Evolutionary conservation across 35 echinoderm and acorn worm genomes (phyloP).

Genomic region (Anneissia japonica): DNA sequence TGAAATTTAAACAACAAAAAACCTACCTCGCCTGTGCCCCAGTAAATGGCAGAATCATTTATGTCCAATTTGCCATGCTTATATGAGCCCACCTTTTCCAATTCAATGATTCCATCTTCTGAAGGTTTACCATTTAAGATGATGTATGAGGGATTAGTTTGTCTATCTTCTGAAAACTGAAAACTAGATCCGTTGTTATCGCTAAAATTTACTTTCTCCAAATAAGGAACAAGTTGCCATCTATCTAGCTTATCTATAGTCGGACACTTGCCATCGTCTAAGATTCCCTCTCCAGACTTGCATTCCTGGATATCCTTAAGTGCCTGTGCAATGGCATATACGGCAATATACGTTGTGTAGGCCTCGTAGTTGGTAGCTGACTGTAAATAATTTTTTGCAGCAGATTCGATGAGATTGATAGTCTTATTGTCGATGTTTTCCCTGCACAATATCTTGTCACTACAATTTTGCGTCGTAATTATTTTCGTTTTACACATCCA

Average conservation of each 20-base stretch:
- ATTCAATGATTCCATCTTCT: not conserved
- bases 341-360: slow-evolving; percentile 54
- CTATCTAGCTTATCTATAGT: slow-evolving; percentile 24
- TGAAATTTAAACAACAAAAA: too few relatives aligned
- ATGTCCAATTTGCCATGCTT: not conserved
- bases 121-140: not conserved
- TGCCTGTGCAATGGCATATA: slow-evolving; percentile 64
- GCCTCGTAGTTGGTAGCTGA: slow-evolving; percentile 2
- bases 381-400: slow-evolving; percentile 1
- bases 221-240: slow-evolving; percentile 73
- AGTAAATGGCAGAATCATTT: too few relatives aligned
- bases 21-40: too few relatives aligned
- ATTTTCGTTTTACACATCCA: slow-evolving; percentile 60
- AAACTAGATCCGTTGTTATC: slow-evolving; percentile 10
- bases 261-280: slow-evolving; percentile 41
- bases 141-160: not conserved
- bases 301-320: slow-evolving; percentile 47
- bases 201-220: slow-evolving; percentile 58
- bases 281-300: slow-evolving; percentile 16
- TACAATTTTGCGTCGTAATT: slow-evolving; percentile 20
- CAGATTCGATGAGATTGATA: slow-evolving; percentile 22
- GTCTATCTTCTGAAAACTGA: not conserved
- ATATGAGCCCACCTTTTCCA: not conserved
- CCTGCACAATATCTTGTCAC: not conserved
- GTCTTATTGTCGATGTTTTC: not conserved